Evolutionary conservation across 92 coral and sea anemone species (phyloP), one percentile per base, ranked within the genome.

Genomic region (Pocillopora grandis): DNA sequence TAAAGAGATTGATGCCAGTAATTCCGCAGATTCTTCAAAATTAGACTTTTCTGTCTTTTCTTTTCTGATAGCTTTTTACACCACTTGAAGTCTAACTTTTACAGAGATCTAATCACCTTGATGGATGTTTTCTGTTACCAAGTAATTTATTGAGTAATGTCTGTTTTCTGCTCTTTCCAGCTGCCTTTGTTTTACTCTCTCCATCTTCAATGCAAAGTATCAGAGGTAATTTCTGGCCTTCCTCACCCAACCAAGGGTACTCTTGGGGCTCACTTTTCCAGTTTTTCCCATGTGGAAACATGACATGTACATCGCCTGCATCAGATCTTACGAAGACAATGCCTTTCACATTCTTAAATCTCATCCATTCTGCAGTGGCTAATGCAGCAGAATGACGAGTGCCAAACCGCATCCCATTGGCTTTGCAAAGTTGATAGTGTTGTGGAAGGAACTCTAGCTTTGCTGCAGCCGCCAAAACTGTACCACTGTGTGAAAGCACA

Each of bases 391-490:
- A 78, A 81, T 81, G 85, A 20, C 85, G 85, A 52, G 78, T 81
- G 78, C 85, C 85, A 81, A 81, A 81, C 48, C 37, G 37, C 3
- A 36, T 69, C 85, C 85, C 85, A 49, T 81, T 19, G 27, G 85
- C 85, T 81, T 42, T 81, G 78, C 85, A 81, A 17, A 81, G 85
- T 81, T 81, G 77, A 81, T 81, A 69, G 33, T 81, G 85, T 65
- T 66, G 76, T 81, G 85, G 68, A 3, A 70, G 65, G 65, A 81
- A 81, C 79, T 81, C 70, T 36, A 81, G 85, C 17, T 81, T 79
- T 67, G 78, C 85, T 27, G 85, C 21, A 81, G 85, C 85, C 2
- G 85, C 71, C 49, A 81, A 35, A 68, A 81, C 73, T 63, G 85
- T 81, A n/a, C 85, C 84, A 16, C 85, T 69, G 36, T 49, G 56